Conservation (phyloP, 2,888 invertebrate genomes). For the Bhutanitis thaidina region DNA sequence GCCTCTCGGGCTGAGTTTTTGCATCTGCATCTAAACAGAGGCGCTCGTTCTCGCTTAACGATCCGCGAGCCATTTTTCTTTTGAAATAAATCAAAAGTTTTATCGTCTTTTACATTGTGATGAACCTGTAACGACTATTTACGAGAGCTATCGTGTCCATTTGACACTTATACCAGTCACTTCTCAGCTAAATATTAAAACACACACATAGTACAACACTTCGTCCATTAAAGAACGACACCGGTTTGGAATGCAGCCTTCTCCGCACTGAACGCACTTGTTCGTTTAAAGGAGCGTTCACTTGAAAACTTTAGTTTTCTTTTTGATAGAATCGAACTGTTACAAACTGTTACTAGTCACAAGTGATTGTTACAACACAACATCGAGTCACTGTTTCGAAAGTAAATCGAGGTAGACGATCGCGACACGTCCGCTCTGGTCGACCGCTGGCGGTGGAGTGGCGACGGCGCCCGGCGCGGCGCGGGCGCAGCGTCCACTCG, state of each 20-base stretch:
- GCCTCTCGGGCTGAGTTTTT: slow-evolving; percentile 58
- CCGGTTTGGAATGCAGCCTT: slow-evolving; percentile 77
- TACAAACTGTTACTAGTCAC: slow-evolving; percentile 33
- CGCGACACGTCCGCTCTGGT: slow-evolving; percentile 42
- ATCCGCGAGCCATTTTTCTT: slow-evolving; percentile 68
- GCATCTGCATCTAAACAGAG: slow-evolving; percentile 57
- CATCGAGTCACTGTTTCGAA: slow-evolving; percentile 38
- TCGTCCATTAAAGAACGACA: slow-evolving; percentile 75
- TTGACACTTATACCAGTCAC: slow-evolving; percentile 49
- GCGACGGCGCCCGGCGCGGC: slow-evolving; percentile 27
- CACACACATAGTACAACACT: slow-evolving; percentile 66
- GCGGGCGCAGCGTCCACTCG: slow-evolving; percentile 43
- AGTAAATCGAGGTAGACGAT: slow-evolving; percentile 21
- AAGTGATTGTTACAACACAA: slow-evolving; percentile 40
- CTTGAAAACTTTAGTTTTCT: slow-evolving; percentile 34
- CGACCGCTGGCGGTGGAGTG: slow-evolving; percentile 56
- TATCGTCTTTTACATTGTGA: slow-evolving; percentile 41
- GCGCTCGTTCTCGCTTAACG: slow-evolving; percentile 69
- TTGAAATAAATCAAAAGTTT: slow-evolving; percentile 30
- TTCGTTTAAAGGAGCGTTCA: slow-evolving; percentile 44
- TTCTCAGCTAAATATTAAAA: slow-evolving; percentile 54
- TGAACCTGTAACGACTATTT: slow-evolving; percentile 30
- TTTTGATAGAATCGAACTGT: slow-evolving; percentile 37
- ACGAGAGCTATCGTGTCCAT: slow-evolving; percentile 33
- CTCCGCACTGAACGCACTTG: slow-evolving; percentile 66